A percentile compares a stretch with the other conserved stretches of the same genome.
These are phyloP conservation scores for Frankliniella fusca DNA, from an alignment of 2,888 invertebrate species.

Conservation along the genomic window DNA sequence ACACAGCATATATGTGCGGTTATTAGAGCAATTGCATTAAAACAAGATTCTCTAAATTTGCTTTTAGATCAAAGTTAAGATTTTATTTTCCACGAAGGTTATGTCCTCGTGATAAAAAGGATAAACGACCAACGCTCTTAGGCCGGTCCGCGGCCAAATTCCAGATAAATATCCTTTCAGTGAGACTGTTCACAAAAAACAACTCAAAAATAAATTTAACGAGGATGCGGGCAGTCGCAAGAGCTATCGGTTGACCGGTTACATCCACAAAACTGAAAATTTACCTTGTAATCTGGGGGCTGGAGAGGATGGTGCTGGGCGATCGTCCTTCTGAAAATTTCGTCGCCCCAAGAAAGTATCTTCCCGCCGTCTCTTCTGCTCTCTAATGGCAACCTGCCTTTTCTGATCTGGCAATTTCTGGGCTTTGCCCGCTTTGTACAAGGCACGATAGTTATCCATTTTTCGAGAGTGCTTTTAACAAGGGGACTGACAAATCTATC, in stretches of 20 bases:
- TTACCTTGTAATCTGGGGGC: not conserved
- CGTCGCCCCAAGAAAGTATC: not conserved
- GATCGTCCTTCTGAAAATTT: not conserved
- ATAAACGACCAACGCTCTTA: no score
- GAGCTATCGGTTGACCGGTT: not conserved
- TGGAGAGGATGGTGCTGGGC: not conserved
- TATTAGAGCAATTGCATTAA: no score
- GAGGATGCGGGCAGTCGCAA: not conserved
- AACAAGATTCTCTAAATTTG: no score
- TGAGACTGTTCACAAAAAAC: not conserved
- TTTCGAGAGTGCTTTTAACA: not conserved
- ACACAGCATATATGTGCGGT: no score
- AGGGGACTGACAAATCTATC: not conserved
- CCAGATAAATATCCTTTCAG: not conserved
- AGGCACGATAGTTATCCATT: not conserved
- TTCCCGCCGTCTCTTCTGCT: conserved; percentile 16
- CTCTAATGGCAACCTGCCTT: not conserved
- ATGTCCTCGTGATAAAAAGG: no score
- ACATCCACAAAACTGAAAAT: not conserved
- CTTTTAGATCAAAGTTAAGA: no score
- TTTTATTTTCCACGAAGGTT: no score
- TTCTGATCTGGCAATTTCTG: not conserved
- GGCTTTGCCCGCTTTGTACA: conserved; percentile 6
- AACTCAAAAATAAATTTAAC: no score
- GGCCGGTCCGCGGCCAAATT: not conserved